Evolutionary conservation across 2,888 invertebrate genomes (phyloP).

Genomic region (Diadegma fenestrale): DNA sequence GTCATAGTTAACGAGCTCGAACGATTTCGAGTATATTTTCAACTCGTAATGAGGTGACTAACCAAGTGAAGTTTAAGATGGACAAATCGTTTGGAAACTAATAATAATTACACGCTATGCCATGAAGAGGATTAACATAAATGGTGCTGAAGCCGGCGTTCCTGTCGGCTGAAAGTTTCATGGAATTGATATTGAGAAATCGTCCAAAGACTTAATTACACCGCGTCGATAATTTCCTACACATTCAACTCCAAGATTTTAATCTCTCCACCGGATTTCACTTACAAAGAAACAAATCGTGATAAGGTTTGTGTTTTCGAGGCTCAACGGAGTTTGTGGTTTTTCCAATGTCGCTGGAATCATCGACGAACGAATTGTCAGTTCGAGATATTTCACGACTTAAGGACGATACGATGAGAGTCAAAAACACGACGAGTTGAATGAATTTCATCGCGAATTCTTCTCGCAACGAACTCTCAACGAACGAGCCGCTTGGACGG

Average conservation of each 20-base stretch:
- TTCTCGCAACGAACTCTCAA: background rate
- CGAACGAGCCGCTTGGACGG: background rate
- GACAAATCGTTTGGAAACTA: slow-evolving; percentile 56
- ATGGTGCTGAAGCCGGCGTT: slow-evolving; percentile 76
- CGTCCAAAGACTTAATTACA: background rate
- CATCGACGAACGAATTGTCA: slow-evolving; percentile 16
- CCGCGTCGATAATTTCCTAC: slow-evolving; percentile 7
- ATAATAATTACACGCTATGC: slow-evolving; percentile 76
- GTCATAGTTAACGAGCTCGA: background rate
- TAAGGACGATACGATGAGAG: slow-evolving; percentile 24
- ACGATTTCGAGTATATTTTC: slow-evolving; percentile 13
- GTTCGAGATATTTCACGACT: slow-evolving; percentile 48
- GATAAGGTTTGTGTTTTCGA: slow-evolving; percentile 69
- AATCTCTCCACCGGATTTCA: slow-evolving; percentile 34
- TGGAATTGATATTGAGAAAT: slow-evolving; percentile 31
- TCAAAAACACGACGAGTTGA: slow-evolving; percentile 34
- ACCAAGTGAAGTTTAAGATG: slow-evolving; percentile 10
- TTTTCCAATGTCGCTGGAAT: slow-evolving; percentile 38
- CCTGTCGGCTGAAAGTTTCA: slow-evolving; percentile 73
- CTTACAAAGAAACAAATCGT: slow-evolving; percentile 69
- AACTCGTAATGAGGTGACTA: slow-evolving; percentile 12
- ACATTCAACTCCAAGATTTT: background rate
- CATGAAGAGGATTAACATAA: slow-evolving; percentile 75
- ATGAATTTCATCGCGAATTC: slow-evolving; percentile 40
- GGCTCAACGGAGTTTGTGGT: slow-evolving; percentile 38